A percentile compares a stretch with the other conserved stretches of the same genome.
Evolutionary conservation across 2,113 vertebrate species (phyloP).

Genomic region (Oryzias woworae): DNA sequence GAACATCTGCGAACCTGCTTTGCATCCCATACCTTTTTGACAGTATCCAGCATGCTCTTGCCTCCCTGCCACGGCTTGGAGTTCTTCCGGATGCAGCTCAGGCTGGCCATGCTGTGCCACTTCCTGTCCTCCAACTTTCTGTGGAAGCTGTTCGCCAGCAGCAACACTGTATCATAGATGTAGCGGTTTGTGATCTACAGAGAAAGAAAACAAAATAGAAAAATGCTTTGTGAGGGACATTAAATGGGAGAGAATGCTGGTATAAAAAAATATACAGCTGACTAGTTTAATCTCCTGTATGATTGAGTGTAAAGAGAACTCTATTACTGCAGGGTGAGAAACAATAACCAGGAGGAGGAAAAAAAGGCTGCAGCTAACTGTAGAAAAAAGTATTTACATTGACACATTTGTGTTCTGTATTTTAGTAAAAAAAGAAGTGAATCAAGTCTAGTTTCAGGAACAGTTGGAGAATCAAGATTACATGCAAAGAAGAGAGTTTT

Average conservation of each 20-base stretch:
- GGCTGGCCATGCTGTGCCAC: conserved; percentile 99
- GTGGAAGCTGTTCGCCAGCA: conserved; percentile 96
- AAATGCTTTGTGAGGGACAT: neutral
- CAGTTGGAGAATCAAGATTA: too few species aligned
- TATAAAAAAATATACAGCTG: neutral
- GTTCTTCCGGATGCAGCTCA: conserved; percentile 97
- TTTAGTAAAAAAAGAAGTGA: too few species aligned
- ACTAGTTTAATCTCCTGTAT: neutral
- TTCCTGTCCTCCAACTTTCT: conserved; percentile 97
- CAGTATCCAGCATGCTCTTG: conserved; percentile 94
- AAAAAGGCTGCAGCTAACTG: neutral
- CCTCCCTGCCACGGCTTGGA: conserved; percentile 98
- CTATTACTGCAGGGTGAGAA: neutral
- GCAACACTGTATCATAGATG: conserved; percentile 93
- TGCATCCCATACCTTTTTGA: conserved; percentile 87
- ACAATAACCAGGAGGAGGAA: neutral
- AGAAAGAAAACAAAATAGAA: neutral
- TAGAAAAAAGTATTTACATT: neutral
- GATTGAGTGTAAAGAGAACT: neutral
- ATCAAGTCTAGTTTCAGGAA: too few species aligned
- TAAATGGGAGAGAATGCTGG: neutral
- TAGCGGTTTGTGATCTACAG: conserved; percentile 94
- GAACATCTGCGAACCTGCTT: neutral
- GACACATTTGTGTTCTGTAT: too few species aligned
- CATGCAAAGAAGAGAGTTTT: too few species aligned